Evolutionary conservation across 2,797 vertebrate genomes (phyloP), one percentile per base, ranked within the genome.

Genomic region (Halcyon badia): DNA sequence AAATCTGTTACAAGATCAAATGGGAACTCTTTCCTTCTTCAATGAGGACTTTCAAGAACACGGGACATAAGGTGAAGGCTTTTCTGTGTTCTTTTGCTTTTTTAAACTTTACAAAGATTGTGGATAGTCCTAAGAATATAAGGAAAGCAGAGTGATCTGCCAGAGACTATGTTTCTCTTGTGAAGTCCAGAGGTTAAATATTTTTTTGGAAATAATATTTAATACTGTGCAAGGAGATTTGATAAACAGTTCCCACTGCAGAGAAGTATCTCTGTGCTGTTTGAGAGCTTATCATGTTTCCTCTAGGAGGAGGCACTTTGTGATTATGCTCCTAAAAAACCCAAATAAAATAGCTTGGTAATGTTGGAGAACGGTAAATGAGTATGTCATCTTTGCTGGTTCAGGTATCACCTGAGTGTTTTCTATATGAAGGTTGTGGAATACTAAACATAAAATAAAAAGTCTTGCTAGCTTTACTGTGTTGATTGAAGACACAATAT

Each of bases 1-100:
- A 95, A 96, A 91, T 96, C n/a, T 94, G 44, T 60, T 86, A 39
- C 44, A 83, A 87, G 65, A 96, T 94, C 85, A 93, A 95, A 87
- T 64, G 21, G 86, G 30, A 42, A 57, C 57, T 39, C 51, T 49
- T 66, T 75, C 24, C 18, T 68, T 82, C 42, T 83, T 76, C 42
- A 39, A 5, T 22, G 9, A 15, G 25, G 73, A 42, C 68, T 96
- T 96, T 57, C 25, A 87, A 51, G 68, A 73, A 17, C 37, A 52
- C 9, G 57, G 62, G 49, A 17, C 35, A 81, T 61, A 90, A 89
- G 21, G 6, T 6, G 6, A 86, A 77, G 21, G 33, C 24, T 58
- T 93, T 77, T 78, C 61, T 56, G 20, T 41, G 5, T 89, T 72
- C 54, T 82, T 80, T 41, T 92, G 56, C 52, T 48, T 84, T 83